Conservation (phyloP, 2,797 vertebrate species). For the Sebastiscus albofasciatus region DNA sequence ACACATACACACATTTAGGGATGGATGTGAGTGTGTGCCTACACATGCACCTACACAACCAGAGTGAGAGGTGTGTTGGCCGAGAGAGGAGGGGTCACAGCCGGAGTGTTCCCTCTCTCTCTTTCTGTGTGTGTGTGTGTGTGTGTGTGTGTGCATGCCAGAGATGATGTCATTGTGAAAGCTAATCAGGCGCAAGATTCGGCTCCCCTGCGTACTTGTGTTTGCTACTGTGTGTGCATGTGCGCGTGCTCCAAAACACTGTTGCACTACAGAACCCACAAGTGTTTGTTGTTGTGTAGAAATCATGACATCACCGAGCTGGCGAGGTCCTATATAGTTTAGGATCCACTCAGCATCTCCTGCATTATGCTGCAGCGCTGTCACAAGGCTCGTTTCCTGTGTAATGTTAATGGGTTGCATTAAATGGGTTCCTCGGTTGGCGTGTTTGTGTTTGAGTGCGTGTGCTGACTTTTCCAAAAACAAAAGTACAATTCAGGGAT, state of each 20-base stretch:
- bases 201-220: constrained; percentile 25
- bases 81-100: constrained; percentile 46
- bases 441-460: not conserved
- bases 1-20: constrained; percentile 6
- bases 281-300: constrained; percentile 37
- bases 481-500: not conserved
- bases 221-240: constrained; percentile 17
- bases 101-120: constrained; percentile 30
- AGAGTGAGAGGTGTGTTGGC: constrained; percentile 15
- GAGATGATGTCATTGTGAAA: constrained; percentile 75
- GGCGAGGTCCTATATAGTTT: constrained; percentile 11
- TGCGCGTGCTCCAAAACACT: constrained; percentile 6
- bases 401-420: constrained; percentile 14
- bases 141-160: constrained; percentile 29
- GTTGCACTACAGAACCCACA: constrained; percentile 40
- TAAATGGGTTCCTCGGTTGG: not conserved
- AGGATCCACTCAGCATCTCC: constrained; percentile 43
- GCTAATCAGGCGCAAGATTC: constrained; percentile 42
- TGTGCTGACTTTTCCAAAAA: constrained; percentile 13
- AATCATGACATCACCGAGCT: constrained; percentile 40
- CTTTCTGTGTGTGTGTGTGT: not conserved
- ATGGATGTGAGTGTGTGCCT: not conserved
- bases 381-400: constrained; percentile 25
- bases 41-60: constrained; percentile 7
- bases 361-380: constrained; percentile 46